Evolutionary conservation across 1,140 invertebrate genomes (phyloP).

Genomic region (Ylistrum balloti): DNA sequence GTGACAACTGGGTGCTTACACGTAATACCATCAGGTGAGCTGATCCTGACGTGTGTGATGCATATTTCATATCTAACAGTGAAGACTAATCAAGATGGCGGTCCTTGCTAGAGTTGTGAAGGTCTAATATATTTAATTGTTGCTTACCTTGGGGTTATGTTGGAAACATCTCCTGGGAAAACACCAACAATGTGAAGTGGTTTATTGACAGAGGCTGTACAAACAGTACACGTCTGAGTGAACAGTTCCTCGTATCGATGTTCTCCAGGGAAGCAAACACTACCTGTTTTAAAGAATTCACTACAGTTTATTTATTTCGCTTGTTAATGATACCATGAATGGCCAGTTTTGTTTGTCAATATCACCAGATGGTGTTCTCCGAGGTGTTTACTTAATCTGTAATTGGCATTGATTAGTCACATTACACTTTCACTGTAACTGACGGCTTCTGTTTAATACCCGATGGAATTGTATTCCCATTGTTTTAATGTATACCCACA

Average conservation of each 20-base stretch:
- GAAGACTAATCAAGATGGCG: background rate
- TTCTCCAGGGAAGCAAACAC: background rate
- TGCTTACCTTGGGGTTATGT: slow-evolving; percentile 27
- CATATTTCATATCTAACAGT: background rate
- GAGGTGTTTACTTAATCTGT: background rate
- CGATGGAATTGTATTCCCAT: background rate
- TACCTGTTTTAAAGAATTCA: background rate
- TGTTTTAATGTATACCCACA: background rate
- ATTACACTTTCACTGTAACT: background rate
- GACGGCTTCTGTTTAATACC: too few relatives aligned
- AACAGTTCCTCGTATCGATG: background rate
- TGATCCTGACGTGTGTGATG: background rate
- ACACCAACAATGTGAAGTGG: background rate
- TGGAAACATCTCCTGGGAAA: background rate
- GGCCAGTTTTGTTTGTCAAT: background rate
- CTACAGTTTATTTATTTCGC: background rate
- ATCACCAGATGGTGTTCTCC: background rate
- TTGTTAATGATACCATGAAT: background rate
- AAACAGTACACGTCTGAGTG: background rate
- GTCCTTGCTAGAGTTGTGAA: background rate
- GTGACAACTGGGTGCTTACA: background rate
- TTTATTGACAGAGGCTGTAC: background rate
- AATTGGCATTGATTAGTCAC: background rate
- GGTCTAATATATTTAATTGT: background rate
- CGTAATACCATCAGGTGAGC: background rate